Evolutionary conservation across 2,888 invertebrate species (phyloP), one percentile per base, ranked within the genome.

Genomic region (Idaea aversata): DNA sequence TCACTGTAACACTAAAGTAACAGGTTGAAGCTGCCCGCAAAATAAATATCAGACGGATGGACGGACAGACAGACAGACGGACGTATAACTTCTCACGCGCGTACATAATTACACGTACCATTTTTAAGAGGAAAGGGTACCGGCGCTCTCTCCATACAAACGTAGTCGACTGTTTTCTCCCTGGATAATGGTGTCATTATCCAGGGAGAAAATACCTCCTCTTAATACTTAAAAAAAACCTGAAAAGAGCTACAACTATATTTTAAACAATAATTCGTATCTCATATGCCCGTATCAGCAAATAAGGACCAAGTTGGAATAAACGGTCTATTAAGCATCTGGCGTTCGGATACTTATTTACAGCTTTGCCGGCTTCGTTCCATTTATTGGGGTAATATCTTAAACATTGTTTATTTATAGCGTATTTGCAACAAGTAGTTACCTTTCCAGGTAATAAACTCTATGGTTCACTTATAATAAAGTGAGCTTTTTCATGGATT

Each of bases 281-380:
- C 47, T 47, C 47, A 47, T 47, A 47, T 47, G 47, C 47, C 47
- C 47, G 47, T 47, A 7, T 47, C 47, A 47, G 13, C 7, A 10
- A 7, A 47, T 13, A 47, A 47, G 47, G 47, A 47, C 47, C 47
- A 47, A 47, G 7, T 82, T 76, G 79, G 79, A 78, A 75, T 74
- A 76, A 79, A 79, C 80, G 83, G 80, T 71, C 84, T 87, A 86
- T 87, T 87, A 87, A 80, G 79, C 84, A 85, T 83, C 83, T 81
- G 85, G 82, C 83, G 79, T 81, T 81, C 68, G 75, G 73, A 77
- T 78, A 81, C 80, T 87, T 87, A 88, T 88, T 88, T 87, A 88
- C 84, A 80, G 79, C 80, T 77, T 80, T 47, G 47, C 47, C 47
- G 47, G 79, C 77, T 81, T 79, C 76, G 78, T 76, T 76, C 74